phyloP scores from a whole-genome alignment of 2,888 invertebrate species.

The Rhagium mordax region DNA sequence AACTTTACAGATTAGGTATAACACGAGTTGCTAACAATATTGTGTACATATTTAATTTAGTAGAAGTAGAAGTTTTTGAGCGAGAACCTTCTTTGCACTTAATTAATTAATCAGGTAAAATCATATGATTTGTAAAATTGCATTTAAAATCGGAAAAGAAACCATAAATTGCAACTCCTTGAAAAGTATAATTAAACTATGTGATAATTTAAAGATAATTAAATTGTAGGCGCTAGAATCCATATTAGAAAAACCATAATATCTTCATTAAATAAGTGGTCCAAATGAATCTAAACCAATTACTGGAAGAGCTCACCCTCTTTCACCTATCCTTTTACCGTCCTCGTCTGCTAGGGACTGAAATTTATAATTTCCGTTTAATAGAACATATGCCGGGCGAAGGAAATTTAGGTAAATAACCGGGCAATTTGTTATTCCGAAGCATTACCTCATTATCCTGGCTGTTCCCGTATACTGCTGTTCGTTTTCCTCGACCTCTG shows the following conservation, averaged over 20 bases:
- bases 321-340: constrained; percentile 35
- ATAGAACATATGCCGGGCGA: constrained; percentile 57
- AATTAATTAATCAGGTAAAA: too few species aligned
- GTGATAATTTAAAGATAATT: background rate
- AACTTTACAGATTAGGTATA: too few species aligned
- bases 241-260: background rate
- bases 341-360: constrained; percentile 42
- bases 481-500: constrained; percentile 38
- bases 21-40: too few species aligned
- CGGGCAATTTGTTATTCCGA: constrained; percentile 59
- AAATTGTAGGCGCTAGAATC: background rate
- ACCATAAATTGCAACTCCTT: too few species aligned
- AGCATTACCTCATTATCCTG: constrained; percentile 53
- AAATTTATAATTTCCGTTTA: constrained; percentile 63
- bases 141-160: too few species aligned
- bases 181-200: background rate
- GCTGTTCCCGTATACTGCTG: constrained; percentile 23
- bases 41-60: too few species aligned
- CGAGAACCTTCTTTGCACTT: too few species aligned
- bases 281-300: constrained; percentile 39
- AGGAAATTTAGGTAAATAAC: constrained; percentile 61
- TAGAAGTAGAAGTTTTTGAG: too few species aligned
- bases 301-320: constrained; percentile 47
- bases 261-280: constrained; percentile 1
- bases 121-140: too few species aligned